phyloP scores from a whole-genome alignment of 2,888 invertebrate species.

The Agapostemon virescens region DNA sequence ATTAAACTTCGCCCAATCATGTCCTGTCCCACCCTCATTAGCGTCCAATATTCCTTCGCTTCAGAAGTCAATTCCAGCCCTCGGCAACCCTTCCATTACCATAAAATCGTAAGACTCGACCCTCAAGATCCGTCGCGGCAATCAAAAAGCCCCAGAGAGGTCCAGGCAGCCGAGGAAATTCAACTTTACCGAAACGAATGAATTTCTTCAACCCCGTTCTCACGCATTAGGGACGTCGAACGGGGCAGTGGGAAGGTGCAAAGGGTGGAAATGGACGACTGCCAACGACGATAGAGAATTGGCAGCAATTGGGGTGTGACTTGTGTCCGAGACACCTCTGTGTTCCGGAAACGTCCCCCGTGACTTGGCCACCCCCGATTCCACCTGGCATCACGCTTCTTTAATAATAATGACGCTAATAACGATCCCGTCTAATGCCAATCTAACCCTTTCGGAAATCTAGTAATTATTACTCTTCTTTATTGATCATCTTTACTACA shows the following conservation, averaged over 20 bases:
- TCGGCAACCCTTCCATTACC: neutral
- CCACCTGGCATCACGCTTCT: neutral
- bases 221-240: neutral
- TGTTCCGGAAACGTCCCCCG: constrained; percentile 24
- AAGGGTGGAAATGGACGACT: constrained; percentile 69
- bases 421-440: neutral
- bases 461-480: neutral
- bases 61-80: constrained; percentile 1
- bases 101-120: neutral
- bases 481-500: too few species aligned
- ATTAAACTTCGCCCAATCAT: neutral
- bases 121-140: neutral
- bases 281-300: constrained; percentile 77
- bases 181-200: neutral
- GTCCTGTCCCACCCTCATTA: neutral
- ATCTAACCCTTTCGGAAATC: neutral
- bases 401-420: neutral
- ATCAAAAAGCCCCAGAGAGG: constrained; percentile 1
- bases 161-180: neutral
- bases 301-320: constrained; percentile 69
- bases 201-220: constrained; percentile 11
- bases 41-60: neutral
- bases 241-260: constrained; percentile 18
- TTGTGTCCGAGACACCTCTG: constrained; percentile 46
- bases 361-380: constrained; percentile 1